Base-by-base conservation (phyloP, 37 sponge, comb jelly and placozoan species). In the Theonella swinhoei region DNA sequence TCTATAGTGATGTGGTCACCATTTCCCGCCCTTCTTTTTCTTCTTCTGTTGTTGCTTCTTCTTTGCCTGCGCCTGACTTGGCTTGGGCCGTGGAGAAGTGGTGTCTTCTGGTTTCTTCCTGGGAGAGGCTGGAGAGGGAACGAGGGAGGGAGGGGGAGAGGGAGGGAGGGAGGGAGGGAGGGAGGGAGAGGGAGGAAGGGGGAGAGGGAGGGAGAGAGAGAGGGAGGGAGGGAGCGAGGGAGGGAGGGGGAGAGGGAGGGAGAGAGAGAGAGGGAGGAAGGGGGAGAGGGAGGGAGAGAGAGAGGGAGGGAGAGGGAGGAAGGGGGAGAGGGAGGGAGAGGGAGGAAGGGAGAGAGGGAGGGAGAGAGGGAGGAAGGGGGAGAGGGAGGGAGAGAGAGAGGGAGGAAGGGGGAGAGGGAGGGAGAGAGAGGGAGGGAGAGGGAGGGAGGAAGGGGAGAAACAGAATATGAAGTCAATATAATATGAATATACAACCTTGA, bases 1-100 rank as follows among this genome's bases (percentile, higher is more conserved):
- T n/a, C n/a, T n/a, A n/a, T n/a, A n/a, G n/a, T n/a, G n/a, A n/a
- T n/a, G n/a, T n/a, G n/a, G n/a, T 47, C 64, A 82, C 82, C 82
- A 82, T 38, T 72, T 82, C n/a, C 74, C 74, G 0, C 82, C 82
- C 29, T 72, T 82, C 63, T 82, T 82, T 42, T 82, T 82, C 69
- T 80, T 80, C 39, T 47, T 69, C 43, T 68, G 17, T 36, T 72
- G 73, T 36, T 70, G 42, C 31, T 69, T 30, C 30, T n/a, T n/a
- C 30, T 30, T 9, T 33, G 14, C 7, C 35, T 32, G 70, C 30
- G 29, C 32, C 35, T 30, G 30, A 4, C 35, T 69, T 24, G 77
- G 41, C 36, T 76, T 76, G n/a, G 85, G 61, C 19, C 38, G 68
- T 28, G 77, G 77, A 17, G 77, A 77, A 28, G 69, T 5, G 23